Evolutionary conservation across 2,888 invertebrate species (phyloP), one percentile per base, ranked within the genome.

Genomic region (Ochropleura plecta): DNA sequence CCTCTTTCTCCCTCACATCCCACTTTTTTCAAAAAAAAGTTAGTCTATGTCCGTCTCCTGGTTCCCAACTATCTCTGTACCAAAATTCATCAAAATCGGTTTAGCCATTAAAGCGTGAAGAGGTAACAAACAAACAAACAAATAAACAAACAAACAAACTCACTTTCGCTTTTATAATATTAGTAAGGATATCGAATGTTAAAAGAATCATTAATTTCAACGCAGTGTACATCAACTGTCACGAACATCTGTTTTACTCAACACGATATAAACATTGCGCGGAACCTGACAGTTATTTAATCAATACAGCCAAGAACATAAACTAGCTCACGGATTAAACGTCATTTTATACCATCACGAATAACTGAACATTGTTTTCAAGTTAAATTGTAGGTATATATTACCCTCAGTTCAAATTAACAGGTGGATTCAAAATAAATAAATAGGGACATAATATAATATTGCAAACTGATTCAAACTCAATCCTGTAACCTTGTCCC

Each of bases 401-500:
- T 63, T 30, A 63, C n/a, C 14, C 14, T 76, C 20, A 16, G 7
- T 14, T 14, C 10, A 72, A 76, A 80, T 76, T 59, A 80, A 80
- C 71, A 83, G 84, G 73, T 82, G 48, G 57, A 64, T 68, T 44
- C 51, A 46, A 70, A 55, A 67, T 66, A 79, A 55, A 80, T 18
- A 67, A 83, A 76, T 72, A 51, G 3, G 44, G 62, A n/a, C 53
- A 70, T 60, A 72, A 84, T 65, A 79, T 51, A 73, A 69, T 78
- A 81, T 81, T 77, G 73, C 66, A 44, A 92, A 90, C 88, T 86
- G 89, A 92, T 90, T 91, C 86, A 85, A 90, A 89, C 86, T 84
- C 85, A 89, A 88, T 82, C 87, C 87, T 85, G 89, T 94, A 95
- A 96, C 96, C 96, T 95, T 95, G 96, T 92, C 94, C 95, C 90